Evolutionary conservation across 2,888 invertebrate genomes (phyloP).

Genomic region (Netelia fuscicornis): DNA sequence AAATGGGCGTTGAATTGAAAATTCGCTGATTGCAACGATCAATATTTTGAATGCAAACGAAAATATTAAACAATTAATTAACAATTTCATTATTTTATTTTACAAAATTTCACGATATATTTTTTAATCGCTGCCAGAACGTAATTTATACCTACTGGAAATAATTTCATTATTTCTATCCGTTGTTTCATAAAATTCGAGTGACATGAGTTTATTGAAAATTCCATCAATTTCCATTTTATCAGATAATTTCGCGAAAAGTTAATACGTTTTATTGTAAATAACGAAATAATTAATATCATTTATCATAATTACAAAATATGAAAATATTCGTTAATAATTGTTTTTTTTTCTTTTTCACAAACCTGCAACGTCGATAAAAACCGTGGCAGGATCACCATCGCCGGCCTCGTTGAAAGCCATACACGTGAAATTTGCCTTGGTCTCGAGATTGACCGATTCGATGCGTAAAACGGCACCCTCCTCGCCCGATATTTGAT

Average conservation of each 20-base stretch:
- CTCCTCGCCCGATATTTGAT: conserved; percentile 91
- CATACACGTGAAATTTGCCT: conserved; percentile 95
- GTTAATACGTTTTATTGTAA: conserved; percentile 85
- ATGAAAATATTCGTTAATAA: too few species aligned
- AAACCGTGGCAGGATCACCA: conserved; percentile 89
- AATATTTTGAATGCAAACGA: not conserved
- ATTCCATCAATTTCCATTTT: too few species aligned
- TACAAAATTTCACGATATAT: too few species aligned
- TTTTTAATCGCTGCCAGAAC: too few species aligned
- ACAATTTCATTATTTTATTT: not conserved
- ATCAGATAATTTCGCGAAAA: not conserved
- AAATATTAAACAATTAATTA: not conserved
- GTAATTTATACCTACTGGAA: too few species aligned
- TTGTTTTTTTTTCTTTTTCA: conserved; percentile 29
- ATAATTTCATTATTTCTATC: too few species aligned
- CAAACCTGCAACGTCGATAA: conserved; percentile 90
- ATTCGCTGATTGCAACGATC: not conserved
- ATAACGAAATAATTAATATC: conserved; percentile 43
- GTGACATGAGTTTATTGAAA: too few species aligned
- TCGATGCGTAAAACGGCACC: conserved; percentile 92
- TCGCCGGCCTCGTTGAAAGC: conserved; percentile 95
- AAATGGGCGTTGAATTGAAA: conserved; percentile 87
- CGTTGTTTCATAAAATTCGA: too few species aligned
- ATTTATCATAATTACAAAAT: too few species aligned
- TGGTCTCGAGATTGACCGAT: conserved; percentile 93